These are phyloP conservation scores for Tipula confusa DNA, from an alignment of 2,888 invertebrate species.

Conservation along the genomic window DNA sequence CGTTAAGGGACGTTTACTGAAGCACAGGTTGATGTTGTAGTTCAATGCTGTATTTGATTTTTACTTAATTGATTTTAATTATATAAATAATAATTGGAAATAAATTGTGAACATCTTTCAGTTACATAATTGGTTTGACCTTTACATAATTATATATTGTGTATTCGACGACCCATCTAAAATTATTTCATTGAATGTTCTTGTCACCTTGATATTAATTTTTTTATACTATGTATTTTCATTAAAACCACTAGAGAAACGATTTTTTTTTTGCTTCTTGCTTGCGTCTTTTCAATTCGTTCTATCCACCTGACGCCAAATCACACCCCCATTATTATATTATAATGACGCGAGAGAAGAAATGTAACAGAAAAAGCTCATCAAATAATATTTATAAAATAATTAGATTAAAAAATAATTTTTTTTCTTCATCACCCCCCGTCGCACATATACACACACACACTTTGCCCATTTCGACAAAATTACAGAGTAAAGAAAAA, in stretches of 20 bases:
- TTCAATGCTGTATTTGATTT: too few relatives aligned
- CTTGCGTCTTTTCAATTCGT: neutral
- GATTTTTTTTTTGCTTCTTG: neutral
- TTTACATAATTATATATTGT: neutral
- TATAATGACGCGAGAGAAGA: neutral
- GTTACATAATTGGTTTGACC: neutral
- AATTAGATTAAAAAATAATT: constrained; percentile 4
- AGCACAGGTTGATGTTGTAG: too few relatives aligned
- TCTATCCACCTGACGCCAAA: neutral
- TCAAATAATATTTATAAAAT: constrained; percentile 6
- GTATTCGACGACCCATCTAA: neutral
- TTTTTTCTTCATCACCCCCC: neutral
- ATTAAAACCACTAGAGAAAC: neutral
- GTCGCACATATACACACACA: neutral
- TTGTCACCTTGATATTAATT: neutral
- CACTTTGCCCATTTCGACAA: neutral
- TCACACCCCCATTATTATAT: neutral
- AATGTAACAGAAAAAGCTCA: neutral
- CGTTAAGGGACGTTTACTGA: too few relatives aligned
- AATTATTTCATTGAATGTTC: neutral
- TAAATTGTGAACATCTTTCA: neutral
- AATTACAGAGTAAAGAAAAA: neutral
- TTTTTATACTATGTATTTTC: neutral
- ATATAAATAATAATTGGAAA: neutral
- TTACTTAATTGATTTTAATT: neutral